Percentiles rank a stretch among this genome's conserved stretches.
Conservation (phyloP, 2,888 invertebrate species). For the Omphaloscelis lunosa region DNA sequence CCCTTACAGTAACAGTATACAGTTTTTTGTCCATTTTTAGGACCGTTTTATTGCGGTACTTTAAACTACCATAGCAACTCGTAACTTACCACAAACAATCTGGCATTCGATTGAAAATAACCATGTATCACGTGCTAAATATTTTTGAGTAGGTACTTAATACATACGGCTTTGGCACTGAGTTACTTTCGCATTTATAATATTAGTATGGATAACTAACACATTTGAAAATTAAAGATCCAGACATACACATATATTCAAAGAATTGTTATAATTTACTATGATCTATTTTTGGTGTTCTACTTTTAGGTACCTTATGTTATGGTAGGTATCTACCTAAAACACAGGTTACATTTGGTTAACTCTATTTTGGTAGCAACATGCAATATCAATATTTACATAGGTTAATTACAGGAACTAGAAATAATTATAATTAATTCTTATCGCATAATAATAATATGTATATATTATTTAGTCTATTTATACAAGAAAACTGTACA, state of each 20-base stretch:
- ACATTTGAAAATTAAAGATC: conserved; percentile 1
- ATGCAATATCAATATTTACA: conserved; percentile 37
- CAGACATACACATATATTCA: conserved; percentile 1
- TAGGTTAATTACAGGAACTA: conserved; percentile 53
- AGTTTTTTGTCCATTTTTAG: background rate
- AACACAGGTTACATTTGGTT: conserved; percentile 60
- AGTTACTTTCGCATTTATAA: background rate
- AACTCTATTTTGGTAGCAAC: conserved; percentile 63
- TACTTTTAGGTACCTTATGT: conserved; percentile 22
- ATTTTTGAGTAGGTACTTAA: background rate
- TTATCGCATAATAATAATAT: background rate
- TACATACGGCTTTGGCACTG: conserved; percentile 25
- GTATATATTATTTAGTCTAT: conserved; percentile 16
- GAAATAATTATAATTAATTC: conserved; percentile 38
- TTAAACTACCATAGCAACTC: conserved; percentile 1
- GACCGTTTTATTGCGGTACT: background rate
- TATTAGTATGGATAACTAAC: conserved; percentile 1
- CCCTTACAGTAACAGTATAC: background rate
- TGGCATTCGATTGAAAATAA: conserved; percentile 11
- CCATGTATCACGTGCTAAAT: background rate
- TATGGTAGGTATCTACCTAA: conserved; percentile 1
- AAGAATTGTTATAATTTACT: conserved; percentile 6
- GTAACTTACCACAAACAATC: background rate
- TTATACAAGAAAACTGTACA: conserved; percentile 10
- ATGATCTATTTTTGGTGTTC: conserved; percentile 25